Evolutionary conservation across 2,113 vertebrate genomes (phyloP).

Genomic region (Turnix velox): DNA sequence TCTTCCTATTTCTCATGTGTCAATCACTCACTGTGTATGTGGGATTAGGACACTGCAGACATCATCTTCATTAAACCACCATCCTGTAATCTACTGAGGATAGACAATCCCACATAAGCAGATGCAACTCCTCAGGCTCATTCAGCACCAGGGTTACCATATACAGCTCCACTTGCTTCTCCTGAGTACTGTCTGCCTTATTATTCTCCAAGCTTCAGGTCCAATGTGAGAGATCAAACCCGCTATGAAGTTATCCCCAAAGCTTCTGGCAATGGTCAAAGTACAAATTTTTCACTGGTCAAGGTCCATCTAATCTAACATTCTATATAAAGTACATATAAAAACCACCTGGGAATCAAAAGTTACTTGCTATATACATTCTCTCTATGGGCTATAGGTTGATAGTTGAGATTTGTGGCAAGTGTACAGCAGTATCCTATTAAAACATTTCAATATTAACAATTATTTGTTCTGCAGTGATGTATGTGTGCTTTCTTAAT

Average conservation of each 20-base stretch:
- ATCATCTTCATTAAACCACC: not conserved
- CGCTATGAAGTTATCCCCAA: not conserved
- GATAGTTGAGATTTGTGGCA: not conserved
- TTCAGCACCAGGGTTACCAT: not conserved
- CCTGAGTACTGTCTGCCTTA: not conserved
- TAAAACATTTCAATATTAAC: not conserved
- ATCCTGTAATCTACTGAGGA: not conserved
- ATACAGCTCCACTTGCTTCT: not conserved
- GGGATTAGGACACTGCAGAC: not conserved
- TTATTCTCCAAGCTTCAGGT: not conserved
- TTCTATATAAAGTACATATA: not conserved
- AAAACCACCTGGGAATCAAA: not conserved
- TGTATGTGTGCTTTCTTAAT: not conserved
- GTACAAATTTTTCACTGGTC: not conserved
- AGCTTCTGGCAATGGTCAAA: not conserved
- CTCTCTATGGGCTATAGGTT: not conserved
- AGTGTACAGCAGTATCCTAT: not conserved
- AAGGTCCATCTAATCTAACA: not conserved
- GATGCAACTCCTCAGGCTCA: not conserved
- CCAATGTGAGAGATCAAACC: not conserved
- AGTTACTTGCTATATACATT: not conserved
- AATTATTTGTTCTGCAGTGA: not conserved
- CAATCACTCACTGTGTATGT: rapidly evolving
- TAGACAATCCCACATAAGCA: not conserved
- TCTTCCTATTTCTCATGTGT: not conserved